Base-by-base conservation (phyloP, 2,113 vertebrate species). In the Camelus bactrianus region DNA sequence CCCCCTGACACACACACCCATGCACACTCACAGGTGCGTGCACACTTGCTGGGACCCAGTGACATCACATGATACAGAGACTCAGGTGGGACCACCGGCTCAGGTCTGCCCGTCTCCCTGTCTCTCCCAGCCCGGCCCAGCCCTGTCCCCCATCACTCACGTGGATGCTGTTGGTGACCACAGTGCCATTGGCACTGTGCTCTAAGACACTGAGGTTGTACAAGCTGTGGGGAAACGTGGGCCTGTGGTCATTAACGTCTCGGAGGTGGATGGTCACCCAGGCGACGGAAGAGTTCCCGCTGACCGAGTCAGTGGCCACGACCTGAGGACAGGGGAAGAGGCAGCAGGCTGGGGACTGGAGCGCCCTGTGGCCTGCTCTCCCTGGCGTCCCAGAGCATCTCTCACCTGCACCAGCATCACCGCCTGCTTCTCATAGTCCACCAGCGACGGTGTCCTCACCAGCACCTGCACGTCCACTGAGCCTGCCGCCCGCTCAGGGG, bases 171-270 rank as follows among this genome's bases (percentile, higher is more conserved):
- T 2, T 6, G 48, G 99, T 22, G 32, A 97, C 5, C 52, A 96
- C 0, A 1, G 91, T 98, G 90, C 99, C 99, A 0, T 19, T 1
- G 0, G 81, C 4, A 89, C 99, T 98, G 97, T 99, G 97, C 96
- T 99, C 99, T 2, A 30, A 0, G 85, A 99, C 98, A 0, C 0
- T 22, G 26, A 99, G 80, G 17, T 67, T 28, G 77, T 99, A 99
- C 6, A 75, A 88, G 38, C 96, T 97, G 2, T 99, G 0, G 24
- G 70, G 6, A 88, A 99, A 99, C 2, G 7, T 79, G 1, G 99
- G 99, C 58, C 73, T 98, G 95, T 99, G 99, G 98, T 99, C 99
- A 1, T 99, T 99, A 48, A 79, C 94, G 80, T 99, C 99, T 15
- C 94, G 97, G 89, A 99, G 98, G 17, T 95, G 12, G 54, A 99